These are phyloP conservation scores for Troglohyphantes excavatus DNA, from an alignment of 2,888 invertebrate species.

Conservation along the genomic window DNA sequence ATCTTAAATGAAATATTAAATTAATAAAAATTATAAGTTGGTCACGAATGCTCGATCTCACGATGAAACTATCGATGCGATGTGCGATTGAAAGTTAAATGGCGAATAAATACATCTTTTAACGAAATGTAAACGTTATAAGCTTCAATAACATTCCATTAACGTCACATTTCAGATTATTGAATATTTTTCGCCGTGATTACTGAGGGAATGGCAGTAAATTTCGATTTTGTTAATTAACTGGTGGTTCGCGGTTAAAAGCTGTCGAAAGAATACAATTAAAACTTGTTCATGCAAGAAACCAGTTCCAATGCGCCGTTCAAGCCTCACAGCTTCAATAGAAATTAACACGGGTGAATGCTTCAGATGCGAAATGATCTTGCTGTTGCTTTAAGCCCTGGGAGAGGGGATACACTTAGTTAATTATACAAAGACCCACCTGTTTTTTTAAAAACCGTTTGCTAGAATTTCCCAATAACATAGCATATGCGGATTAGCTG, in stretches of 20 bases:
- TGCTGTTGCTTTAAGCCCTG: constrained; percentile 19
- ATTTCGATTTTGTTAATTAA: constrained; percentile 55
- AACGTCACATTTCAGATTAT: constrained; percentile 29
- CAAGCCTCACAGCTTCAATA: constrained; percentile 31
- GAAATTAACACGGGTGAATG: constrained; percentile 43
- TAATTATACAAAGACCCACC: constrained; percentile 24
- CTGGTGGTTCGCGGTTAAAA: constrained; percentile 41
- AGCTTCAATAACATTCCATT: constrained; percentile 41
- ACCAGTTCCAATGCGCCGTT: constrained; percentile 20
- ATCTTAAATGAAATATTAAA: no score
- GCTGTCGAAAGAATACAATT: constrained; percentile 53
- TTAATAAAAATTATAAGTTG: no score
- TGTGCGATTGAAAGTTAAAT: no score
- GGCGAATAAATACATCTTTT: no score
- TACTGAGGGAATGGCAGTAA: constrained; percentile 24
- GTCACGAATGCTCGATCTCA: no score
- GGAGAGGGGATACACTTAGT: constrained; percentile 16
- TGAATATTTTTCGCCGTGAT: constrained; percentile 22
- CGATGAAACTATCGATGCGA: no score
- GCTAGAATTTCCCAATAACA: constrained; percentile 37
- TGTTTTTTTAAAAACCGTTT: neutral
- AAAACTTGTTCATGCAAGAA: constrained; percentile 41
- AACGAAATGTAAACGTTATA: neutral
- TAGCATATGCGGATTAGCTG: constrained; percentile 16
- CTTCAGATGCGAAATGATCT: constrained; percentile 11